Conservation (phyloP, 2,797 vertebrate genomes). For the Peromyscus eremicus region DNA sequence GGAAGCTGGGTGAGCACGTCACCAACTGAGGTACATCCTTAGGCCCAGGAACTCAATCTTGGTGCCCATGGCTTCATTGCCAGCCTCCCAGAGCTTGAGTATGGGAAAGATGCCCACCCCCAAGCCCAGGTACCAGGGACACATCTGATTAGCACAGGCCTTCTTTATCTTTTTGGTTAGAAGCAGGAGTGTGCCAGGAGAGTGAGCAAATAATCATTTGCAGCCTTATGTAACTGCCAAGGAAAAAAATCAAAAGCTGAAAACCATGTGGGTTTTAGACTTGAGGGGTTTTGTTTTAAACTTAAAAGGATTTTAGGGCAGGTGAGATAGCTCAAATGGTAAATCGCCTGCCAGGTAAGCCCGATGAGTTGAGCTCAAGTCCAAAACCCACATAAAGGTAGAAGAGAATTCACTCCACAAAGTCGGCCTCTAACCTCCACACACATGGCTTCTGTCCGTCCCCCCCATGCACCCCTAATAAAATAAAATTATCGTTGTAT, state of each 20-base stretch:
- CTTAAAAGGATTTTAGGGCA: neutral
- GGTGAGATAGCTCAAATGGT: neutral
- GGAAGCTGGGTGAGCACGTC: neutral
- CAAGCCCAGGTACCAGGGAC: neutral
- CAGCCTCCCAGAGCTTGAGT: neutral
- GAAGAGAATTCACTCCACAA: neutral
- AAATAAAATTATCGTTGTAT: neutral
- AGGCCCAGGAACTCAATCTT: neutral
- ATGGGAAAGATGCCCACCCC: neutral
- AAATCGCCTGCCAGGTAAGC: neutral
- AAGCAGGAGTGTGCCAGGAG: neutral
- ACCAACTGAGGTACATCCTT: neutral
- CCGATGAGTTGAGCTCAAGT: neutral
- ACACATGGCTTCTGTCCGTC: neutral
- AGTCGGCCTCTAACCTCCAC: neutral
- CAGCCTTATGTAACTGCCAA: neutral
- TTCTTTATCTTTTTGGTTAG: neutral
- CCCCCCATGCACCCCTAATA: neutral
- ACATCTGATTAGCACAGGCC: accelerated
- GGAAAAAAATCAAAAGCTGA: neutral
- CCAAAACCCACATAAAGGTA: neutral
- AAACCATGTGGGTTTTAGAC: neutral
- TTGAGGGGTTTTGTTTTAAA: neutral
- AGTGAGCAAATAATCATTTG: neutral
- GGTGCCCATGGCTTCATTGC: neutral